A percentile compares a stretch with the other conserved stretches of the same genome.
These are phyloP conservation scores for Thaleichthys pacificus DNA, from an alignment of 2,797 vertebrate genomes.

Conservation along the genomic window DNA sequence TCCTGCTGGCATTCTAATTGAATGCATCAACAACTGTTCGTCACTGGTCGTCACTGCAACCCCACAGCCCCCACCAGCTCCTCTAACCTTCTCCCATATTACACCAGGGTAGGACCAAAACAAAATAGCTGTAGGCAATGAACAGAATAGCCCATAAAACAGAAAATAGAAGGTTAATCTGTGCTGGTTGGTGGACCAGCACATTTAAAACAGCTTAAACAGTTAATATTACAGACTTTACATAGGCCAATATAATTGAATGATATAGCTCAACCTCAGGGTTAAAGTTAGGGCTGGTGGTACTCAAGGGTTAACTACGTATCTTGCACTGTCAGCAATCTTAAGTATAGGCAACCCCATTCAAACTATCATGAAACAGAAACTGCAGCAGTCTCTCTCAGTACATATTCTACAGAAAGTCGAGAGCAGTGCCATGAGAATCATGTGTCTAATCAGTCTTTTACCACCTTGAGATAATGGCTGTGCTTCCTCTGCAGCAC, in stretches of 20 bases:
- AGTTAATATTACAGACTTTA: too few species aligned
- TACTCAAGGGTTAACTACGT: too few species aligned
- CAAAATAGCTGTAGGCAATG: too few species aligned
- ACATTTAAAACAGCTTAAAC: too few species aligned
- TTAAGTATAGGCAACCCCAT: too few species aligned
- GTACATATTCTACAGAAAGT: not conserved
- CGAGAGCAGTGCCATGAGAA: not conserved
- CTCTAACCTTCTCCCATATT: not conserved
- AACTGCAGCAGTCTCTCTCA: not conserved
- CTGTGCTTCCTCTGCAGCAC: conserved; percentile 41
- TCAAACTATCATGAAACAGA: not conserved
- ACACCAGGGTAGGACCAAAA: not conserved
- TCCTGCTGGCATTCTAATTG: conserved; percentile 46
- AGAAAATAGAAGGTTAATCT: too few species aligned
- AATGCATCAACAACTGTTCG: conserved; percentile 30
- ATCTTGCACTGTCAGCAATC: too few species aligned
- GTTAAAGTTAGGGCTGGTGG: too few species aligned
- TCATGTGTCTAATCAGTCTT: conserved; percentile 35
- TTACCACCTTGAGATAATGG: conserved; percentile 37
- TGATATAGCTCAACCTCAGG: too few species aligned
- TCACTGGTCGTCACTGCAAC: conserved; percentile 1
- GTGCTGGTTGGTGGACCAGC: not conserved
- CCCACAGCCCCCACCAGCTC: not conserved
- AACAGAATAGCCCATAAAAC: too few species aligned
- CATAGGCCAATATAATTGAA: too few species aligned